These are phyloP conservation scores for Alces alces DNA, from an alignment of 2,113 vertebrate genomes.

Conservation along the genomic window DNA sequence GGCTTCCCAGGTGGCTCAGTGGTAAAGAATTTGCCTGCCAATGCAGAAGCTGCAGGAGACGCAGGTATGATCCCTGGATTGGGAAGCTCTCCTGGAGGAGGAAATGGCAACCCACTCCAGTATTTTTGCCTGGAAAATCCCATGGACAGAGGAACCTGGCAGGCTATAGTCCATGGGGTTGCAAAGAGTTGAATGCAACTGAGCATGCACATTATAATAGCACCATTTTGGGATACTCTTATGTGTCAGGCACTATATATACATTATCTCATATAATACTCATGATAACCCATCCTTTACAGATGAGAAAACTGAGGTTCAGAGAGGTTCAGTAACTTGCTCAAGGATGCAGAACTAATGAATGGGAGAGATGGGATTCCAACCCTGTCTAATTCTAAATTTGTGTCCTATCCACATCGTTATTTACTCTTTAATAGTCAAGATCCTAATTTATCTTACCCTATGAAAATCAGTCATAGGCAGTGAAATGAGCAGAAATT, in stretches of 20 bases:
- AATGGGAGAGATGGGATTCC: background rate
- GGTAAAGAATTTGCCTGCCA: background rate
- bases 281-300: background rate
- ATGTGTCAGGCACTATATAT: background rate
- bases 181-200: background rate
- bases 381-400: background rate
- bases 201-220: background rate
- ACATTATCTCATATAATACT: background rate
- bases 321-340: background rate
- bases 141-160: background rate
- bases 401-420: background rate
- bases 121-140: background rate
- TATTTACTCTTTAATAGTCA: background rate
- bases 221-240: background rate
- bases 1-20: background rate
- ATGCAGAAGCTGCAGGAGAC: background rate
- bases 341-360: background rate
- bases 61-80: background rate
- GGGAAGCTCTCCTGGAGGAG: background rate
- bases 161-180: background rate
- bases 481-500: conserved; percentile 60
- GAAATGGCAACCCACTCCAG: background rate
- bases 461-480: conserved; percentile 25
- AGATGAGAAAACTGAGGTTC: background rate
- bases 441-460: conserved; percentile 29